Percentiles rank a stretch among this genome's conserved stretches.
Conservation (phyloP, 2,888 invertebrate genomes). For the Galerucella nymphaeae region DNA sequence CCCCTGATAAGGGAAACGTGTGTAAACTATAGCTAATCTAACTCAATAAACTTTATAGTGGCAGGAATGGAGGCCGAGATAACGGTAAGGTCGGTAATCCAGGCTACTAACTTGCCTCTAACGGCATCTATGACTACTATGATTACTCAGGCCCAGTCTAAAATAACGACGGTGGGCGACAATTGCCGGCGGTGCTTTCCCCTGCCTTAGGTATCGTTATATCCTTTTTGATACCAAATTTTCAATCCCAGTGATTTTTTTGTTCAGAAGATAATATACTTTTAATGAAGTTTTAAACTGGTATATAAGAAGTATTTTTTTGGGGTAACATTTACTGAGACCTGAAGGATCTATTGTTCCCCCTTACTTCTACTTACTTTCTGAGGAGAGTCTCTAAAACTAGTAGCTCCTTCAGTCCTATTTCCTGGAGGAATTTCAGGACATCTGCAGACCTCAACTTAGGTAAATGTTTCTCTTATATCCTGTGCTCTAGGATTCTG, state of each 20-base stretch:
- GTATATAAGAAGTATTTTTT: no score
- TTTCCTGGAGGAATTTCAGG: no score
- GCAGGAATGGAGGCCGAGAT: conserved; percentile 66
- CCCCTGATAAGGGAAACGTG: conserved; percentile 65
- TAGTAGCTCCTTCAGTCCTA: no score
- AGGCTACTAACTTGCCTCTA: conserved; percentile 62
- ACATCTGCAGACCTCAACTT: no score
- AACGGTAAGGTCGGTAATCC: conserved; percentile 64
- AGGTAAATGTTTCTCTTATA: no score
- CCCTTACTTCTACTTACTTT: no score
- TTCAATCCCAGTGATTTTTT: not conserved
- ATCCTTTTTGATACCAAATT: conserved; percentile 12
- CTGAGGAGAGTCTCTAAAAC: no score
- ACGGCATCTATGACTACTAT: conserved; percentile 60
- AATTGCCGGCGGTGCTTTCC: conserved; percentile 21
- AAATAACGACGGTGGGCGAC: conserved; percentile 40
- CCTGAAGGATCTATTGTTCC: no score
- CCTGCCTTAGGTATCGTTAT: conserved; percentile 9
- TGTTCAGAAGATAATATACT: no score
- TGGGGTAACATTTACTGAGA: no score
- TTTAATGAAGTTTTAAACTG: no score
- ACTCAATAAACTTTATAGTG: conserved; percentile 67
- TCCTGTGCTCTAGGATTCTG: no score
- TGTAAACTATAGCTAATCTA: conserved; percentile 67
- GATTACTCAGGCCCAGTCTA: conserved; percentile 47